Conservation (phyloP, 2,113 vertebrate genomes). For the Herpetotheres cachinnans region DNA sequence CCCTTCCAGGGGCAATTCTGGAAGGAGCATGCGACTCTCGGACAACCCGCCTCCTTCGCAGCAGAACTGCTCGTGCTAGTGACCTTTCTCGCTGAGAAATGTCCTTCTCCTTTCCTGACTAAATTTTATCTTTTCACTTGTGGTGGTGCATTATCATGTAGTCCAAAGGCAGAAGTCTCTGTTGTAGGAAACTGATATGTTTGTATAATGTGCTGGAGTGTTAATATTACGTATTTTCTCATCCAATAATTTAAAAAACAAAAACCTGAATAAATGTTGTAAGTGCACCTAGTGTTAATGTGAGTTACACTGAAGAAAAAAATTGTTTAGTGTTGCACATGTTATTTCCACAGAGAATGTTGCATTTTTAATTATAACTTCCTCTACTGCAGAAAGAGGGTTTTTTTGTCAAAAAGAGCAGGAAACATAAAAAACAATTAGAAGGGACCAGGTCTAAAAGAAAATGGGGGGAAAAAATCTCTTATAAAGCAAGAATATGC, state of each 20-base stretch:
- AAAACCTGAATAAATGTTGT: background rate
- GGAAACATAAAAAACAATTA: background rate
- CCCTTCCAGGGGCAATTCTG: conserved; percentile 74
- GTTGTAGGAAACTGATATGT: conserved; percentile 22
- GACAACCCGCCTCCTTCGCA: conserved; percentile 86
- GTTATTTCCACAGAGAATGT: background rate
- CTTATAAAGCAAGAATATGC: background rate
- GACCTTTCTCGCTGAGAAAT: background rate
- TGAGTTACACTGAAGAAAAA: conserved; percentile 14
- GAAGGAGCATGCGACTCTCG: conserved; percentile 86
- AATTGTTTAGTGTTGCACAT: background rate
- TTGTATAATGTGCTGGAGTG: conserved; percentile 29
- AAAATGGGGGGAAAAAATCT: background rate
- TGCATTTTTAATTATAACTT: background rate
- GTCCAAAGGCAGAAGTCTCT: conserved; percentile 21
- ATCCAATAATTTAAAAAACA: background rate
- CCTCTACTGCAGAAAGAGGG: background rate
- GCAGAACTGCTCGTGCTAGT: conserved; percentile 93
- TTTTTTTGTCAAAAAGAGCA: background rate
- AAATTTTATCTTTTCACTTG: background rate
- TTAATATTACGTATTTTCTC: background rate
- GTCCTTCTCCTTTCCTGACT: background rate
- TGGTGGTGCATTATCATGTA: background rate
- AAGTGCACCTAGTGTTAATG: background rate
- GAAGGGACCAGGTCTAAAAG: background rate